phyloP scores from a whole-genome alignment of 2,888 invertebrate genomes.

The Pachycephus smyrnensis region DNA sequence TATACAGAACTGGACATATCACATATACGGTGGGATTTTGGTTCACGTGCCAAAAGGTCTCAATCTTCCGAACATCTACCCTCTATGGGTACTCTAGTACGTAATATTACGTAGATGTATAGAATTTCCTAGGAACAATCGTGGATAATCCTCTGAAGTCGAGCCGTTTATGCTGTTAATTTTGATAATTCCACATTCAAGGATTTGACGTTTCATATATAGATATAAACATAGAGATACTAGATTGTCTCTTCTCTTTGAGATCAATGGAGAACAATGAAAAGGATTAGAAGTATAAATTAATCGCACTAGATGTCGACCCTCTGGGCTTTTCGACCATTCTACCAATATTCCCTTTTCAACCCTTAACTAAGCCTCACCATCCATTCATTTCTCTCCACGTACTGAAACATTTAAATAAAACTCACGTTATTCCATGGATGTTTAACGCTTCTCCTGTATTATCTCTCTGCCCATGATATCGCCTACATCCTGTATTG shows the following conservation, averaged over 20 bases:
- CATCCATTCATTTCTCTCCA: neutral
- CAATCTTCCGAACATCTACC: neutral
- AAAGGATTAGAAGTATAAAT: neutral
- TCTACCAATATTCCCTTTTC: neutral
- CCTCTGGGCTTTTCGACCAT: neutral
- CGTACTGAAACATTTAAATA: neutral
- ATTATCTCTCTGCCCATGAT: neutral
- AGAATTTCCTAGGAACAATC: neutral
- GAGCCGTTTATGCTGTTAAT: conserved; percentile 37
- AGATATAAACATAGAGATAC: neutral
- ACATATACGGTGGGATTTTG: too few relatives aligned
- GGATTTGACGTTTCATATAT: neutral
- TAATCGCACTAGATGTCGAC: neutral
- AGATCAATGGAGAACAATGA: neutral
- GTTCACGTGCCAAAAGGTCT: too few relatives aligned
- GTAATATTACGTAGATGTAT: too few relatives aligned
- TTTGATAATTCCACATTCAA: conserved; percentile 15
- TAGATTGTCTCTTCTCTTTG: neutral
- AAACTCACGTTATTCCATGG: neutral
- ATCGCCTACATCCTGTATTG: neutral
- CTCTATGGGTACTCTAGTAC: neutral
- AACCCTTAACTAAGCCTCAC: neutral
- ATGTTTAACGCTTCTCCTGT: neutral
- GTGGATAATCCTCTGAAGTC: neutral
- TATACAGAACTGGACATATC: too few relatives aligned